phyloP scores from a whole-genome alignment of 2,797 vertebrate species.

The Amazona finschi region DNA sequence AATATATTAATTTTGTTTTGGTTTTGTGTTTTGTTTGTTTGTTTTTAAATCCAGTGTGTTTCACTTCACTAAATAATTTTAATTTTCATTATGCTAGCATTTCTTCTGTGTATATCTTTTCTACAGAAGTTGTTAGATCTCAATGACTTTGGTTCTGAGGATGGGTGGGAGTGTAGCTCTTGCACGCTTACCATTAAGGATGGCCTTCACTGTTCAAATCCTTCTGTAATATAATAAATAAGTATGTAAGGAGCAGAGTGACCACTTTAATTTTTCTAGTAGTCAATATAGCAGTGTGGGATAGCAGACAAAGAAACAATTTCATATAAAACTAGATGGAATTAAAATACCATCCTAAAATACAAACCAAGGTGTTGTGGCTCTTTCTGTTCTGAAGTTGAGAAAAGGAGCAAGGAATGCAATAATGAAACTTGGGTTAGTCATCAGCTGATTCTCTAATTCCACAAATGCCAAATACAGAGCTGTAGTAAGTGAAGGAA shows the following conservation, averaged over 20 bases:
- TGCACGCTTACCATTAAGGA: background rate
- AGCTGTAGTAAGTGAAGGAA: background rate
- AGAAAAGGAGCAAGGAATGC: background rate
- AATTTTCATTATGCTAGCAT: background rate
- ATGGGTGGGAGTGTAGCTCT: background rate
- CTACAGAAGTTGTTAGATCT: background rate
- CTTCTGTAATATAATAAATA: background rate
- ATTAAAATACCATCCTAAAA: background rate
- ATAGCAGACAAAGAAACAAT: background rate
- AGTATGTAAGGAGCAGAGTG: background rate
- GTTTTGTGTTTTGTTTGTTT: background rate
- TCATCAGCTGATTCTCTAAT: background rate
- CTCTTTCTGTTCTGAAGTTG: background rate
- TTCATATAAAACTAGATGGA: background rate
- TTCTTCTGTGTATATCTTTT: background rate
- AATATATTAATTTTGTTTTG: background rate
- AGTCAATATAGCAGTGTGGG: background rate
- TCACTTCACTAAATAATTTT: background rate
- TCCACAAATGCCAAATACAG: background rate
- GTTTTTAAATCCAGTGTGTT: background rate
- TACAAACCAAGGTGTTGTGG: background rate
- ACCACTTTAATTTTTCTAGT: background rate
- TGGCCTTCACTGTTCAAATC: background rate
- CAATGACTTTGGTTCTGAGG: background rate
- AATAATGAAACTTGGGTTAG: background rate